Conservation (phyloP, 2,113 vertebrate species). For the Mustelus asterias region DNA sequence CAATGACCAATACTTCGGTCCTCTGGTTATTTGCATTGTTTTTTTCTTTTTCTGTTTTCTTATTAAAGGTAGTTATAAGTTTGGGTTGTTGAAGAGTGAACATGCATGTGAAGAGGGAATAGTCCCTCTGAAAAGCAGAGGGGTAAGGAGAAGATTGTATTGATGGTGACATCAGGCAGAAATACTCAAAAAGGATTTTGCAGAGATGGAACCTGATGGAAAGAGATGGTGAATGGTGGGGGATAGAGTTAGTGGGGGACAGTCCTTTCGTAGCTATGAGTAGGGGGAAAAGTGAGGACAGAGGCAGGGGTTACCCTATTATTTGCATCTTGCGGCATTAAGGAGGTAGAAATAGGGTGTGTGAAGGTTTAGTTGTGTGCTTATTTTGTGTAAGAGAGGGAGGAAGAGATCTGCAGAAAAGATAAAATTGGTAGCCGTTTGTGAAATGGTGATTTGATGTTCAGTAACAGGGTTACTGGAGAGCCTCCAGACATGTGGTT, state of each 20-base stretch:
- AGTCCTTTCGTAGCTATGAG: not conserved
- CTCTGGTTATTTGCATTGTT: too few species aligned
- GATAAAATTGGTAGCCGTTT: not conserved
- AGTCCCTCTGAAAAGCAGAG: not conserved
- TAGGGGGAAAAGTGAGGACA: not conserved
- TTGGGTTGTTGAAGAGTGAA: not conserved
- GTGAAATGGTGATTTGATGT: not conserved
- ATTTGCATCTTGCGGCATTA: not conserved
- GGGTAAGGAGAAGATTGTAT: not conserved
- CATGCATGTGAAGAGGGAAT: not conserved
- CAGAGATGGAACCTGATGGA: not conserved
- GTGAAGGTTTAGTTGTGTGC: not conserved
- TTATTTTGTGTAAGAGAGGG: not conserved
- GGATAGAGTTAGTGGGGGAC: too few species aligned
- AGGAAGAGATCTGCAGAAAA: not conserved
- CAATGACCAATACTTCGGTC: too few species aligned
- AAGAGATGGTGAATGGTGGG: not conserved
- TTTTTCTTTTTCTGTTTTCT: too few species aligned
- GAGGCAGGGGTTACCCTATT: not conserved
- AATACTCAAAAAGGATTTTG: not conserved
- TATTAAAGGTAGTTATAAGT: not conserved
- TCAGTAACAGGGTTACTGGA: not conserved
- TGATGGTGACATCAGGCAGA: not conserved
- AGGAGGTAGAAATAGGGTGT: not conserved
- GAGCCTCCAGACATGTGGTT: not conserved